Percentiles rank a stretch among this genome's conserved stretches.
Evolutionary conservation across 2,797 vertebrate genomes (phyloP).

Genomic region (Sebastes trivittatus): DNA sequence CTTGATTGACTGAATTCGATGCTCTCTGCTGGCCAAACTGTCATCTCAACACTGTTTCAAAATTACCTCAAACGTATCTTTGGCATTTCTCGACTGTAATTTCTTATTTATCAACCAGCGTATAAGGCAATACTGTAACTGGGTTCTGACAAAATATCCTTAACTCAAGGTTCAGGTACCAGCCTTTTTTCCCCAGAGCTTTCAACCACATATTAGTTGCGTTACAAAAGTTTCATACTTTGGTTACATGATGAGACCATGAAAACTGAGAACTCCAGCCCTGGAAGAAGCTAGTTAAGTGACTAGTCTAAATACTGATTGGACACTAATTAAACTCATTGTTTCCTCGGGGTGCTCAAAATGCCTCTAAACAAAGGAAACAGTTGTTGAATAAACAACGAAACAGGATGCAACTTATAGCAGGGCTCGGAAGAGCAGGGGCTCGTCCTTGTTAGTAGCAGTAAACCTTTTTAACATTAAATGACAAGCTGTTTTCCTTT

Average conservation of each 20-base stretch:
- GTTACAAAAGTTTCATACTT: background rate
- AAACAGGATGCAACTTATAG: constrained; percentile 3
- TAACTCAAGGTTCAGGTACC: background rate
- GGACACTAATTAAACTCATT: background rate
- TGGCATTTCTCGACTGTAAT: background rate
- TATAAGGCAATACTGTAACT: background rate
- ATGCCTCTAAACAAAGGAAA: constrained; percentile 6
- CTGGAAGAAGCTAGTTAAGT: background rate
- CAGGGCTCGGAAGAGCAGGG: background rate
- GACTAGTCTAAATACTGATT: fast-evolving
- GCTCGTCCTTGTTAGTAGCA: constrained; percentile 22
- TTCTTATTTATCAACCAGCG: background rate
- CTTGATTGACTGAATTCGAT: background rate
- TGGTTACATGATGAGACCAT: background rate
- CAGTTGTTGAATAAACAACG: background rate
- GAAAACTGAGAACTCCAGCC: background rate
- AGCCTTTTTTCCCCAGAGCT: background rate
- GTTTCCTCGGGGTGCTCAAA: background rate
- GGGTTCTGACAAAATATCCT: background rate
- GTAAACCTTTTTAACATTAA: constrained; percentile 11
- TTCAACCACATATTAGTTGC: background rate
- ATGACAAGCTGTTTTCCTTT: constrained; percentile 31
- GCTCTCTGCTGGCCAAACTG: background rate
- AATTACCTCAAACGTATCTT: background rate
- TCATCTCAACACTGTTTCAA: background rate